A percentile compares a stretch with the other conserved stretches of the same genome.
Evolutionary conservation across 37 sponge, comb jelly and placozoan genomes (phyloP).

Genomic region (Cliona cf. orientalis): DNA sequence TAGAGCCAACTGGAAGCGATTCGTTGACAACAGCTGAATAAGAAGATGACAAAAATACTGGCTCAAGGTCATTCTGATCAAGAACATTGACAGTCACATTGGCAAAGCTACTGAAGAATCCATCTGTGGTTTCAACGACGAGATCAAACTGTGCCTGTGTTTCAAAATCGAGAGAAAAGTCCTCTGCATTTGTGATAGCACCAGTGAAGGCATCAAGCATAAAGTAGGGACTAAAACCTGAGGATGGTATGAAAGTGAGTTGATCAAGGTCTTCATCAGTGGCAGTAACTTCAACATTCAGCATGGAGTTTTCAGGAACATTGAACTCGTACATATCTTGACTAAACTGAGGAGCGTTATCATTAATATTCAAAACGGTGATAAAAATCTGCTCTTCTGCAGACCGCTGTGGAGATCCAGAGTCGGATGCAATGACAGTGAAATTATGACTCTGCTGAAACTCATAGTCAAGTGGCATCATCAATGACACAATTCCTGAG

Average conservation of each 20-base stretch:
- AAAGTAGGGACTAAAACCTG: not conserved
- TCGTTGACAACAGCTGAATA: slow-evolving; percentile 22
- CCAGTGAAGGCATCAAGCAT: not conserved
- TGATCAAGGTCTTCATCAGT: slow-evolving; percentile 38
- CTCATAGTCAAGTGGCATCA: slow-evolving; percentile 23
- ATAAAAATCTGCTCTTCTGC: slow-evolving; percentile 1
- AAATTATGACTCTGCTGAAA: not conserved
- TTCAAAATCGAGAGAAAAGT: slow-evolving; percentile 1
- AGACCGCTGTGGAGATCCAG: slow-evolving; percentile 1
- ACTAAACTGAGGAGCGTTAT: slow-evolving; percentile 46
- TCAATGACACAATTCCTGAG: slow-evolving; percentile 36
- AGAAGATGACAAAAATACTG: slow-evolving; percentile 31
- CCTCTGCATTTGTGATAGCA: not conserved
- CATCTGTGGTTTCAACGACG: slow-evolving; percentile 52
- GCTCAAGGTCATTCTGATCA: slow-evolving; percentile 65
- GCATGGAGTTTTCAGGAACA: slow-evolving; percentile 7
- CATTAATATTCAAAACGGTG: slow-evolving; percentile 21
- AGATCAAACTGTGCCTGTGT: slow-evolving; percentile 30
- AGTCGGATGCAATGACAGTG: slow-evolving; percentile 30
- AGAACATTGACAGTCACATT: slow-evolving; percentile 38
- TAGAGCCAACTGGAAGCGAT: slow-evolving; percentile 13
- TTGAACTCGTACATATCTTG: slow-evolving; percentile 1
- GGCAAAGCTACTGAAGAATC: not conserved
- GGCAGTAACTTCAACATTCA: slow-evolving; percentile 19
- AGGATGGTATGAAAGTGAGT: not conserved